Evolutionary conservation across 30 jellyfish, hydroid and myxozoan genomes (phyloP).

Genomic region (Turritopsis dohrnii): DNA sequence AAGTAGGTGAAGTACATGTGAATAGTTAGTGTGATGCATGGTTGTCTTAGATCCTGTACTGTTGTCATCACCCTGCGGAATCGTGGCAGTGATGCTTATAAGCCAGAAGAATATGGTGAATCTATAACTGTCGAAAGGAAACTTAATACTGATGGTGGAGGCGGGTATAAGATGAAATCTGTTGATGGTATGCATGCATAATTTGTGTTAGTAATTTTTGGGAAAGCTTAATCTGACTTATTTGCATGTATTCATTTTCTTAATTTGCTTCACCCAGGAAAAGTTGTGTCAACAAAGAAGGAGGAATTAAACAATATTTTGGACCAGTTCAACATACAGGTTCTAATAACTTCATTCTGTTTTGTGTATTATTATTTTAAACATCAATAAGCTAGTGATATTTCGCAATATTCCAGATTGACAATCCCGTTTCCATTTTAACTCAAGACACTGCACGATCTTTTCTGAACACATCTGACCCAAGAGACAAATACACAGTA

Average conservation of each 20-base stretch:
- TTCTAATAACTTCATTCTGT: background rate
- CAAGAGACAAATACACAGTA: constrained; percentile 56
- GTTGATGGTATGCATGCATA: constrained; percentile 38
- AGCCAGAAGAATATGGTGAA: constrained; percentile 73
- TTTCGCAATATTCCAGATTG: constrained; percentile 51
- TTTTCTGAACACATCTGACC: constrained; percentile 87
- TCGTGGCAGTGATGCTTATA: constrained; percentile 83
- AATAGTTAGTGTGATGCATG: background rate
- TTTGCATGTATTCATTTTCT: background rate
- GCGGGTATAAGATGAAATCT: constrained; percentile 61
- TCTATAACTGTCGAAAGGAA: constrained; percentile 66
- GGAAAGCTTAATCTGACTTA: background rate
- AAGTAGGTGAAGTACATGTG: no score
- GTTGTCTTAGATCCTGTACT: constrained; percentile 60
- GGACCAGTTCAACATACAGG: constrained; percentile 96
- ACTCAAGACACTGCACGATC: constrained; percentile 97
- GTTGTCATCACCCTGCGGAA: constrained; percentile 53
- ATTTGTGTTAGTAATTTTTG: no score
- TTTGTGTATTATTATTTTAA: no score
- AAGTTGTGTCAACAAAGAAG: constrained; percentile 68
- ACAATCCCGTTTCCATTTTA: constrained; percentile 88
- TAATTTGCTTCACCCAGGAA: constrained; percentile 31
- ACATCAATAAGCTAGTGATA: no score
- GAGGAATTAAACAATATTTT: constrained; percentile 73
- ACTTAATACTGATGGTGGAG: constrained; percentile 61